A percentile compares a stretch with the other conserved stretches of the same genome.
Conservation (phyloP, 2,888 invertebrate species). For the Apotomis capreana region DNA sequence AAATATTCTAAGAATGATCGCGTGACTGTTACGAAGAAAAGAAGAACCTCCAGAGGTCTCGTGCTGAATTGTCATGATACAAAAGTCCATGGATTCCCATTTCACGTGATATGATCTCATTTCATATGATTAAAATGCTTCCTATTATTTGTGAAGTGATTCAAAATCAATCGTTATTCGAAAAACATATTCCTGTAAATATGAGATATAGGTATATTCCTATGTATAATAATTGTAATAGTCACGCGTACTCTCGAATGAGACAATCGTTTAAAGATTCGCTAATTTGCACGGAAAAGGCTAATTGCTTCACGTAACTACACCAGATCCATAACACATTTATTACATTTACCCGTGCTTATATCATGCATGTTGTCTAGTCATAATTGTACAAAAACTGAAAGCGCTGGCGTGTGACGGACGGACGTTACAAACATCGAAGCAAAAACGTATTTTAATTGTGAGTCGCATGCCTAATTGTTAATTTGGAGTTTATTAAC, state of each 20-base stretch:
- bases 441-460: constrained; percentile 29
- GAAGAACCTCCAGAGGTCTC: too few relatives aligned
- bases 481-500: constrained; percentile 26
- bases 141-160: too few relatives aligned
- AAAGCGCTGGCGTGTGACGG: constrained; percentile 22
- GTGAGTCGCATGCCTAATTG: constrained; percentile 28
- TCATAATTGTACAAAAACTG: constrained; percentile 32
- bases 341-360: constrained; percentile 11
- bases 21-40: too few relatives aligned
- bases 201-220: too few relatives aligned
- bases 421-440: constrained; percentile 7
- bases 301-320: constrained; percentile 4
- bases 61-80: too few relatives aligned
- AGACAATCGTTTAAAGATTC: neutral
- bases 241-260: neutral
- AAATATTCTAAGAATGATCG: too few relatives aligned
- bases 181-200: too few relatives aligned
- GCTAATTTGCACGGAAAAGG: neutral
- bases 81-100: too few relatives aligned
- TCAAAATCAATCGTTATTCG: too few relatives aligned
- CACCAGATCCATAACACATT: constrained; percentile 18
- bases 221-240: too few relatives aligned
- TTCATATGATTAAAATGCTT: too few relatives aligned
- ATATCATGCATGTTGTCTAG: constrained; percentile 18
- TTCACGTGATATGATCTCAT: too few relatives aligned